phyloP scores from a whole-genome alignment of 2,797 vertebrate species.

The Lepus townsendii region DNA sequence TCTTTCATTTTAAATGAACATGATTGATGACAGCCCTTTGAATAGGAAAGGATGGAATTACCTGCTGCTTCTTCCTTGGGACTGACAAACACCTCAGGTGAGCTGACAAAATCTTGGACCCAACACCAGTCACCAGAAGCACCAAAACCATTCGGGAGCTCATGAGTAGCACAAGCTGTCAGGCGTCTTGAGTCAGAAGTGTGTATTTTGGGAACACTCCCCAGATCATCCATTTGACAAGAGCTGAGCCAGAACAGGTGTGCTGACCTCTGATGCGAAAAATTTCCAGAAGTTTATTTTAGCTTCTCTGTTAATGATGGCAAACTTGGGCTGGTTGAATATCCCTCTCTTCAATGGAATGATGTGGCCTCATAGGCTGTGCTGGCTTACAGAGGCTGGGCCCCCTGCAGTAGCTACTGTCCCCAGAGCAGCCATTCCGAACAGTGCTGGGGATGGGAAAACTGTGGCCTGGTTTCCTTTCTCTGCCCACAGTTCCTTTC shows the following conservation, averaged over 20 bases:
- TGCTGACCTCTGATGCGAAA: not conserved
- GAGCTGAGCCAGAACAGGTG: not conserved
- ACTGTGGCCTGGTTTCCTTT: not conserved
- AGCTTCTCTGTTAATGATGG: not conserved
- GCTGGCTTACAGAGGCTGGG: not conserved
- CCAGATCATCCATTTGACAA: not conserved
- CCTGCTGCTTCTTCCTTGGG: not conserved
- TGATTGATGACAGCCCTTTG: not conserved
- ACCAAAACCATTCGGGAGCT: not conserved
- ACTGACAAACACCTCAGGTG: no score
- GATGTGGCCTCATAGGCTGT: not conserved
- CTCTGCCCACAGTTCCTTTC: not conserved
- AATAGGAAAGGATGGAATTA: not conserved
- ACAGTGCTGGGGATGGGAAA: not conserved
- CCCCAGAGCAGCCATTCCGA: not conserved
- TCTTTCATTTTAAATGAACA: slow-evolving; percentile 39
- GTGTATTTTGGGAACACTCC: not conserved
- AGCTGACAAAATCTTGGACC: not conserved
- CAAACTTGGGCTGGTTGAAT: not conserved
- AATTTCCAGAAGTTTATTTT: slow-evolving; percentile 1
- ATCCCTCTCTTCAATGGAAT: not conserved
- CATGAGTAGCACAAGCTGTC: not conserved
- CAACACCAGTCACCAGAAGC: not conserved
- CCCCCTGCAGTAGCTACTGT: not conserved
- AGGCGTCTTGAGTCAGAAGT: not conserved